A percentile compares a stretch with the other conserved stretches of the same genome.
Conservation (phyloP, 2,888 invertebrate genomes). For the Macrophya annulata region DNA sequence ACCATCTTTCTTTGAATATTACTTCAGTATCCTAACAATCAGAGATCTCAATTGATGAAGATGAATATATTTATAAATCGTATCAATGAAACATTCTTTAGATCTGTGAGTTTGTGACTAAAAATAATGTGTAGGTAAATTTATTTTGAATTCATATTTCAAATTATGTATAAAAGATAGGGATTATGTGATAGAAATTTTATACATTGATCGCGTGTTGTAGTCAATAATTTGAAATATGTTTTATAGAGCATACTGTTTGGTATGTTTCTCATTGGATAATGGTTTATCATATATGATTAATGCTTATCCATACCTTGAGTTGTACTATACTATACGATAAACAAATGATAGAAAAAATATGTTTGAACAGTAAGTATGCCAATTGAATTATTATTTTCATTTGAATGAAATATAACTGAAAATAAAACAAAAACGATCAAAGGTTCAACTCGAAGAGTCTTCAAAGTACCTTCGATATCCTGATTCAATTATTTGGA, state of each 20-base stretch:
- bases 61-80: background rate
- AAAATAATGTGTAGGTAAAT: background rate
- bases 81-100: background rate
- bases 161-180: background rate
- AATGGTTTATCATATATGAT: slow-evolving; percentile 15
- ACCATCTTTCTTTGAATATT: background rate
- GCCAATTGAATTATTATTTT: slow-evolving; percentile 68
- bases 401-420: slow-evolving; percentile 65
- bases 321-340: background rate
- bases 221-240: background rate
- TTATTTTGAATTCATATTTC: background rate
- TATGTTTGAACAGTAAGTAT: slow-evolving; percentile 67
- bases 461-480: slow-evolving; percentile 69
- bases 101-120: background rate
- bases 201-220: slow-evolving; percentile 43
- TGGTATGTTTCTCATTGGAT: slow-evolving; percentile 8
- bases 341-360: slow-evolving; percentile 37
- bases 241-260: background rate
- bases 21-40: background rate
- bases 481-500: slow-evolving; percentile 69
- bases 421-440: slow-evolving; percentile 67
- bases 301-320: slow-evolving; percentile 24
- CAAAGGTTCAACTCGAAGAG: slow-evolving; percentile 68
- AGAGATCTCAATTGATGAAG: background rate
- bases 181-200: background rate